Evolutionary conservation across 2,888 invertebrate species (phyloP).

Genomic region (Dryomyza anilis): DNA sequence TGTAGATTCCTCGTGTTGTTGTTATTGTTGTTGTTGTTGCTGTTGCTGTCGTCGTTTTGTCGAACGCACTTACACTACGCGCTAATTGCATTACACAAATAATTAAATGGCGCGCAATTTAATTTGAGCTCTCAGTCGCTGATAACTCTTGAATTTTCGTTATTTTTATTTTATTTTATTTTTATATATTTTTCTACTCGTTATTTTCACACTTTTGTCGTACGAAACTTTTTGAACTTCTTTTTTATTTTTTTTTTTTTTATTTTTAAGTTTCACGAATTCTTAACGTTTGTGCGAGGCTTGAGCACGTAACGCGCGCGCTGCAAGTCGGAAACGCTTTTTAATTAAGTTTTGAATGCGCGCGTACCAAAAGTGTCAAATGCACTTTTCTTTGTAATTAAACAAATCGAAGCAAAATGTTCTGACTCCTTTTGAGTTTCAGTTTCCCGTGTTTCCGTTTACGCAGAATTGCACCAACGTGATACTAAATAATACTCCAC

Average conservation of each 20-base stretch:
- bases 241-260: neutral
- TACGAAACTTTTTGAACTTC: no score
- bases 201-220: no score
- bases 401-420: neutral
- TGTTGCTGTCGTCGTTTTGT: neutral
- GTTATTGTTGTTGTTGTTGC: neutral
- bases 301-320: no score
- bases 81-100: slow-evolving; percentile 17
- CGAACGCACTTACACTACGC: neutral
- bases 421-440: neutral
- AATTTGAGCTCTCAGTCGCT: slow-evolving; percentile 12
- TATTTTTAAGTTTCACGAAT: neutral
- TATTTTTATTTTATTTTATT: no score
- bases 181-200: no score
- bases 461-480: neutral
- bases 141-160: slow-evolving; percentile 12
- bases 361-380: neutral
- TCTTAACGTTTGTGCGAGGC: neutral
- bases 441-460: neutral
- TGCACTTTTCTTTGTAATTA: neutral
- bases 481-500: neutral
- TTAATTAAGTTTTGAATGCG: no score
- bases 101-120: slow-evolving; percentile 15
- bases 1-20: neutral
- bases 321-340: no score